Evolutionary conservation across 2,797 vertebrate genomes (phyloP).

Genomic region (Phyllotis vaccarum): DNA sequence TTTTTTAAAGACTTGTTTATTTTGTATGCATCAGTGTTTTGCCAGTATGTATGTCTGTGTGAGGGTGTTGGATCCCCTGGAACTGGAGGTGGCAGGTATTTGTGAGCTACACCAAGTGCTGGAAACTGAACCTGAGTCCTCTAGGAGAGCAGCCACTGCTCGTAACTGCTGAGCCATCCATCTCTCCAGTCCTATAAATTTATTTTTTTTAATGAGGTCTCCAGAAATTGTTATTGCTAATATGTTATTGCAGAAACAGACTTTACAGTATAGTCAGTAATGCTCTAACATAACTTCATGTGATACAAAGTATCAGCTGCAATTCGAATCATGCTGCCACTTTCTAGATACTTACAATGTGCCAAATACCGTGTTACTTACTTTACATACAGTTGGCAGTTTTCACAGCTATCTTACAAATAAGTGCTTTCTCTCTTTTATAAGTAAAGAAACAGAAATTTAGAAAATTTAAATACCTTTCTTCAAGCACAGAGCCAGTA

Average conservation of each 20-base stretch:
- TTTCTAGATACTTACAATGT: background rate
- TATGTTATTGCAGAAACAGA: background rate
- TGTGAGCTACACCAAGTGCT: background rate
- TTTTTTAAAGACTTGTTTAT: conserved; percentile 53
- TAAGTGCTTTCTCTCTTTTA: background rate
- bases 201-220: conserved; percentile 47
- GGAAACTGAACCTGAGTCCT: background rate
- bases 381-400: background rate
- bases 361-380: background rate
- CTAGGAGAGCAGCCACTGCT: background rate
- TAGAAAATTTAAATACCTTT: conserved; percentile 21
- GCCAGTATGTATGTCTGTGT: background rate
- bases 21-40: background rate
- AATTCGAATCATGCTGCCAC: background rate
- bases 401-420: background rate
- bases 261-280: conserved; percentile 45
- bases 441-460: conserved; percentile 18
- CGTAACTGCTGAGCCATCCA: background rate
- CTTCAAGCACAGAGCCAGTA: conserved; percentile 8
- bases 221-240: conserved; percentile 39
- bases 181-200: background rate
- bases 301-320: conserved; percentile 30
- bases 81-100: background rate
- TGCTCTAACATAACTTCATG: conserved; percentile 13
- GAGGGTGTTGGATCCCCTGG: background rate